Evolutionary conservation across 2,888 invertebrate species (phyloP).

Genomic region (Ennomos fuscantarius): DNA sequence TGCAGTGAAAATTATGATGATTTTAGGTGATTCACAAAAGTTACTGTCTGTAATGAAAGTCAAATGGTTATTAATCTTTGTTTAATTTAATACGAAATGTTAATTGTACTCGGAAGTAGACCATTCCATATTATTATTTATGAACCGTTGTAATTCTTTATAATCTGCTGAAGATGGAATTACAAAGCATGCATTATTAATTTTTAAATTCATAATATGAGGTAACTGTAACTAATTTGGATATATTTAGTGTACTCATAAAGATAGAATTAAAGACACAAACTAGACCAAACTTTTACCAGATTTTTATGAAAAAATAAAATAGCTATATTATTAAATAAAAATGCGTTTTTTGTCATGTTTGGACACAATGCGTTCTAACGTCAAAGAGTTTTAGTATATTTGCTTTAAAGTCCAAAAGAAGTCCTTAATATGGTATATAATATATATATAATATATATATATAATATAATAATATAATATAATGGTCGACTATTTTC

Average conservation of each 20-base stretch:
- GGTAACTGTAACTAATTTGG: conserved; percentile 12
- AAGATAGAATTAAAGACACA: no score
- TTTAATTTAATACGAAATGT: conserved; percentile 26
- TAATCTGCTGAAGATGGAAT: conserved; percentile 22
- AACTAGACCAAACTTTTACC: no score
- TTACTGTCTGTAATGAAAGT: conserved; percentile 13
- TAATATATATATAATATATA: no score
- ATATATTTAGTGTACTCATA: not conserved
- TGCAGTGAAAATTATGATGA: not conserved
- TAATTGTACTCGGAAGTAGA: conserved; percentile 31
- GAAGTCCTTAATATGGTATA: no score
- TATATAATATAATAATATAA: no score
- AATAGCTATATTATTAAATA: no score
- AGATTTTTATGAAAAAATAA: no score
- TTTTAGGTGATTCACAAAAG: conserved; percentile 7
- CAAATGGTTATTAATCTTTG: conserved; percentile 21
- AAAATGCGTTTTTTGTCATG: no score
- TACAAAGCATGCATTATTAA: not conserved
- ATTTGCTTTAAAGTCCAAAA: no score
- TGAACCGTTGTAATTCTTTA: conserved; percentile 29
- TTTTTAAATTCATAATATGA: conserved; percentile 6
- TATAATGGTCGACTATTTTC: no score
- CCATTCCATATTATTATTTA: conserved; percentile 29
- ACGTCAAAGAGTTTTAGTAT: no score
- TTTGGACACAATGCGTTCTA: no score